Evolutionary conservation across 2,113 vertebrate species (phyloP).

Genomic region (Nansenia antarctica): DNA sequence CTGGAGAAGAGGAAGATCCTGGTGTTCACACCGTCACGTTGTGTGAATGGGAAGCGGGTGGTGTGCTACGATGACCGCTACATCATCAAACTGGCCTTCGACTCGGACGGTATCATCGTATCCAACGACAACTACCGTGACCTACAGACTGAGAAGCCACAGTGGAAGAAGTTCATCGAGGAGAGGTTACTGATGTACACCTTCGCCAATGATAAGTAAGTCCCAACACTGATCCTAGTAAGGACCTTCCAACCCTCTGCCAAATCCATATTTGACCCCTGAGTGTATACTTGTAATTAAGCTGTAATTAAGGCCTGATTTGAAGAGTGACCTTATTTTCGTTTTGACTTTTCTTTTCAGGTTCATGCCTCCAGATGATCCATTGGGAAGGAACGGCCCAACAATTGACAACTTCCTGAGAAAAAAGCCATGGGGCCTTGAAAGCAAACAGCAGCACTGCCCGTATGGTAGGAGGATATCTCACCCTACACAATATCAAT

Average conservation of each 20-base stretch:
- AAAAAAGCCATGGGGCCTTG: slow-evolving; percentile 73
- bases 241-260: not conserved
- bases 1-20: slow-evolving; percentile 83
- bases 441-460: slow-evolving; percentile 81
- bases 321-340: not conserved
- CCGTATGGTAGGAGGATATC: slow-evolving; percentile 81
- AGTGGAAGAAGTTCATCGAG: slow-evolving; percentile 93
- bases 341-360: slow-evolving; percentile 50
- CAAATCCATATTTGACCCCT: not conserved
- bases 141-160: slow-evolving; percentile 85
- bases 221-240: not conserved
- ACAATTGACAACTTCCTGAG: slow-evolving; percentile 84
- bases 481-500: not conserved
- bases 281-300: not conserved
- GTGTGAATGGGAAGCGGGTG: slow-evolving; percentile 85
- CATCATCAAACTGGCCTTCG: slow-evolving; percentile 85
- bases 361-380: slow-evolving; percentile 95
- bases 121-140: slow-evolving; percentile 93
- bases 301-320: not conserved
- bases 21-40: slow-evolving; percentile 86
- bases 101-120: slow-evolving; percentile 84
- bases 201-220: slow-evolving; percentile 89
- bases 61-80: slow-evolving; percentile 91
- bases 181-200: slow-evolving; percentile 91
- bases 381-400: slow-evolving; percentile 85